These are phyloP conservation scores for Sinhomidia bicolor DNA, from an alignment of 2,888 invertebrate genomes.

Conservation along the genomic window DNA sequence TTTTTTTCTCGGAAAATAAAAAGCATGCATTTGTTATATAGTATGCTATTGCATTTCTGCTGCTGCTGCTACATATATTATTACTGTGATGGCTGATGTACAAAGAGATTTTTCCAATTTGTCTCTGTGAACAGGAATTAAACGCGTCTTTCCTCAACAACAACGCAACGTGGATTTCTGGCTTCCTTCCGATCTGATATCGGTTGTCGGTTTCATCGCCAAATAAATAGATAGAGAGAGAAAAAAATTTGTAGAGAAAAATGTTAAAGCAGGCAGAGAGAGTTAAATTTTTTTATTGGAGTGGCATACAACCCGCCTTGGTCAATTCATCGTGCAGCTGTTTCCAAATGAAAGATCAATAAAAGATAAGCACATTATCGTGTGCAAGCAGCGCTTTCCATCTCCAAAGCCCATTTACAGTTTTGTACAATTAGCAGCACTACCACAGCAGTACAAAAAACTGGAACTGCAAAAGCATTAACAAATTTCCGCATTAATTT, in stretches of 20 bases:
- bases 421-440: background rate
- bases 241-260: background rate
- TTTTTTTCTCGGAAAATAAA: background rate
- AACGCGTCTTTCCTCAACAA: background rate
- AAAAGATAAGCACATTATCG: background rate
- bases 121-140: background rate
- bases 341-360: background rate
- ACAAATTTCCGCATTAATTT: too few relatives aligned
- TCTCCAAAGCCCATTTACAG: background rate
- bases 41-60: background rate
- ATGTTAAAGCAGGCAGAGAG: background rate
- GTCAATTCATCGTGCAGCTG: background rate
- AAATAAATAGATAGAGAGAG: background rate
- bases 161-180: background rate
- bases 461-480: too few relatives aligned
- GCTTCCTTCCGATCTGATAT: background rate
- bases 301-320: too few relatives aligned
- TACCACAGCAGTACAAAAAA: too few relatives aligned
- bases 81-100: background rate
- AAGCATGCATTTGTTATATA: background rate
- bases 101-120: background rate
- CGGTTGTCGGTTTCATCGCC: background rate
- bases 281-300: too few relatives aligned
- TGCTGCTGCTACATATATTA: background rate
- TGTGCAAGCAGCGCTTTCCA: background rate